Evolutionary conservation across 1,140 invertebrate species (phyloP), one percentile per base, ranked within the genome.

Genomic region (Leptinotarsa undecemlineata): DNA sequence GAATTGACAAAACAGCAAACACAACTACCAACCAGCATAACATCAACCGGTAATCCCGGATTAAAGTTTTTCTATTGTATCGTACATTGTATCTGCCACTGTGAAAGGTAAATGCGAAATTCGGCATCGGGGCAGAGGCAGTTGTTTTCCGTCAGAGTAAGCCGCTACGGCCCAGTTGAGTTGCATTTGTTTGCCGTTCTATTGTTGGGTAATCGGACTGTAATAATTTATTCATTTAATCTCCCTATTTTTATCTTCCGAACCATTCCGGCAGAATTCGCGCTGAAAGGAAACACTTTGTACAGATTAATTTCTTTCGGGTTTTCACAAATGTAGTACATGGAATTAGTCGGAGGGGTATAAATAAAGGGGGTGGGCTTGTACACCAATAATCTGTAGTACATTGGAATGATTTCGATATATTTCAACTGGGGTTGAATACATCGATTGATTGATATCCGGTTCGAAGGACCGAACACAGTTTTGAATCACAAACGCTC

Each of bases 201-300:
- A 23, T 67, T 42, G 64, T 67, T 67, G 26, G 4, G 4, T 67
- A 67, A 67, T 67, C 26, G 17, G 23, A 67, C 19, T 67, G 64
- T 67, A 67, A 67, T 67, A 67, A 67, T 67, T 67, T 26, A 67
- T 67, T 67, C 64, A 67, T 67, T 67, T 67, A 67, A 67, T 67
- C 64, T 67, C 64, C 64, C 64, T 57, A 57, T 57, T 57, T 57
- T 57, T 57, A 23, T 23, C 62, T 63, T 20, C 4, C 23, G 23
- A 63, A 63, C 62, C 23, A 23, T 23, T 20, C 62, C 62, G 4
- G 20, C 23, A 63, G 23, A 63, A 63, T 63, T 63, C 20, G 20
- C 62, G 20, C 20, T 23, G 23, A 20, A 63, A 20, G 62, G 62
- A 42, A 42, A 21, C 15, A 63, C 62, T 63, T 63, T 63, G 19